phyloP scores from a whole-genome alignment of 2,888 invertebrate genomes.

The Caenorhabditis macrosperma region DNA sequence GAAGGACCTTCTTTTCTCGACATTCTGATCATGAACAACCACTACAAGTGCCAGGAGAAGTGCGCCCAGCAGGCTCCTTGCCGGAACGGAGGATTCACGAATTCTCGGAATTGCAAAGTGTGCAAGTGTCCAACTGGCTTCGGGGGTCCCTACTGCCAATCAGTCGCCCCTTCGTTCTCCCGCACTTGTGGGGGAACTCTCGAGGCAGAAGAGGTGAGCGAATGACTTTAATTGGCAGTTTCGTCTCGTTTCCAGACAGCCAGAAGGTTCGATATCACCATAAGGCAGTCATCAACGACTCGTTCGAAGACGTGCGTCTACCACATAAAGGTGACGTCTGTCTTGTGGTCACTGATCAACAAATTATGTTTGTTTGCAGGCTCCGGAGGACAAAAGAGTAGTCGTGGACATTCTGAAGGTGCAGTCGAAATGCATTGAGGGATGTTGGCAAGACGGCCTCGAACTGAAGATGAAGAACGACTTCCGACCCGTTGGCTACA shows the following conservation, averaged over 20 bases:
- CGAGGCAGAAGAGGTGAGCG: constrained; percentile 56
- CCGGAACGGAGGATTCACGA: constrained; percentile 66
- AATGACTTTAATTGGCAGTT: not conserved
- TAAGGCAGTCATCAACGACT: constrained; percentile 55
- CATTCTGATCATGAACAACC: constrained; percentile 63
- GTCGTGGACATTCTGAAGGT: constrained; percentile 61
- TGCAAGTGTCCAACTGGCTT: constrained; percentile 73
- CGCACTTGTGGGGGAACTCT: constrained; percentile 64
- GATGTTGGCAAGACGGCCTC: constrained; percentile 66
- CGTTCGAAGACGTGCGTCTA: constrained; percentile 64
- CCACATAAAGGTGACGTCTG: constrained; percentile 60
- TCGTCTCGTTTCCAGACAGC: constrained; percentile 50
- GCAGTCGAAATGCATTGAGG: constrained; percentile 67
- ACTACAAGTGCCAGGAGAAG: constrained; percentile 64
- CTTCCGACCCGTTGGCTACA: constrained; percentile 65
- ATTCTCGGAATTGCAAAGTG: constrained; percentile 61
- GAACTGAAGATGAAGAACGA: constrained; percentile 69
- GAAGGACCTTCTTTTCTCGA: constrained; percentile 70
- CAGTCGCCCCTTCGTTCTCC: constrained; percentile 62
- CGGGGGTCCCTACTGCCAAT: constrained; percentile 64
- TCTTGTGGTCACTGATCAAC: not conserved
- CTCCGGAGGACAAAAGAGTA: constrained; percentile 63
- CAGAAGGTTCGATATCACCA: constrained; percentile 66
- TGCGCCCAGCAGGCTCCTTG: constrained; percentile 49
- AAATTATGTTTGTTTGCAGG: constrained; percentile 29